Percentiles rank a stretch among this genome's conserved stretches.
phyloP scores from a whole-genome alignment of 2,888 invertebrate species.

The Tricholauxania praeusta region DNA sequence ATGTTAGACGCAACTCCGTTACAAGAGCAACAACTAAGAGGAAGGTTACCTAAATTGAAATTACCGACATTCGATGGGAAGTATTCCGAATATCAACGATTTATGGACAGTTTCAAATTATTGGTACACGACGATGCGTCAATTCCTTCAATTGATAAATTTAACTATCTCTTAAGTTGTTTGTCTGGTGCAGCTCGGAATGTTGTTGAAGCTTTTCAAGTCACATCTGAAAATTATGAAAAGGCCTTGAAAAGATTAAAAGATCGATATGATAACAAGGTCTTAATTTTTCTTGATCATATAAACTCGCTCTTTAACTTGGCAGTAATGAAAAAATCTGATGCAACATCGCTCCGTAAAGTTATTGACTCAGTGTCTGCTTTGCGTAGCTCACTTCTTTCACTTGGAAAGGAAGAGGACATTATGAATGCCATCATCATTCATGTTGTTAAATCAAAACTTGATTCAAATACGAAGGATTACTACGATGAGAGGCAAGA shows the following conservation, averaged over 20 bases:
- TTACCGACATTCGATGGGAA: constrained; percentile 1
- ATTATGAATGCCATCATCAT: constrained; percentile 5
- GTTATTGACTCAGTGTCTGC: constrained; percentile 9
- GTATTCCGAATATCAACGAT: background rate
- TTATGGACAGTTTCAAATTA: background rate
- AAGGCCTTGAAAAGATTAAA: background rate
- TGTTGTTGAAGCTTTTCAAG: constrained; percentile 13
- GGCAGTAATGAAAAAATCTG: background rate
- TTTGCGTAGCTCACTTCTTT: constrained; percentile 6
- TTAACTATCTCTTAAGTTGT: background rate
- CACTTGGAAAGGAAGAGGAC: background rate
- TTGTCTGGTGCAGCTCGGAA: background rate
- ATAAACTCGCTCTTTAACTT: background rate
- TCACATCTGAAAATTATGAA: constrained; percentile 5
- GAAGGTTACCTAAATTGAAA: background rate
- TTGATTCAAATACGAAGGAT: constrained; percentile 12
- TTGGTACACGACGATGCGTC: constrained; percentile 5
- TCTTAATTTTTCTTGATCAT: background rate
- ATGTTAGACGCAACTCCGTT: background rate
- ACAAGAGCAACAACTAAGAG: background rate
- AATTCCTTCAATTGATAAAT: constrained; percentile 2
- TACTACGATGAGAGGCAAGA: constrained; percentile 6
- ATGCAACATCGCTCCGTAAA: background rate
- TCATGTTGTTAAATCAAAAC: background rate
- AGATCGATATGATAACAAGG: constrained; percentile 4